phyloP scores from a whole-genome alignment of 2,113 vertebrate species.

The Synodontis membranacea region DNA sequence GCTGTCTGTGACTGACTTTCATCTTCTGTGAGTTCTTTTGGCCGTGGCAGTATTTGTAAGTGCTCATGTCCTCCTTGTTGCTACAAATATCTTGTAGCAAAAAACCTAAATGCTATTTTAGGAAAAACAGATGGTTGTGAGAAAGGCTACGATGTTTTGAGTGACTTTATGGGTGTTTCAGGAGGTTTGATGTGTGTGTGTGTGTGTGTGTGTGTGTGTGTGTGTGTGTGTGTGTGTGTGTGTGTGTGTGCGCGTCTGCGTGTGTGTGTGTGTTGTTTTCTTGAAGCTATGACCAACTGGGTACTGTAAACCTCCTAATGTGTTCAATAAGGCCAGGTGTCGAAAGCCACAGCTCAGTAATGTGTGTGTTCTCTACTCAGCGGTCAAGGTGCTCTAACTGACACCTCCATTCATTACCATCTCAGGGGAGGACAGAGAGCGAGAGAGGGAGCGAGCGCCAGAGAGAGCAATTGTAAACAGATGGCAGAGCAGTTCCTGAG shows the following conservation, averaged over 20 bases:
- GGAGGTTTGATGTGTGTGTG: neutral
- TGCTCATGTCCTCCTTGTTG: neutral
- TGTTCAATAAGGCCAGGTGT: slow-evolving; percentile 50
- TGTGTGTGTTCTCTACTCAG: slow-evolving; percentile 54
- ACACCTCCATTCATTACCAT: slow-evolving; percentile 59
- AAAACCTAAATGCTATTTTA: slow-evolving; percentile 2
- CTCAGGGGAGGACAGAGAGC: slow-evolving; percentile 53
- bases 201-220: neutral
- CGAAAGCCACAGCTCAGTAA: slow-evolving; percentile 53
- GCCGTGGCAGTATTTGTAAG: slow-evolving; percentile 17
- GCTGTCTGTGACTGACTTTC: slow-evolving; percentile 1
- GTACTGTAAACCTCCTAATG: slow-evolving; percentile 46
- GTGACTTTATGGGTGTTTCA: slow-evolving; percentile 10
- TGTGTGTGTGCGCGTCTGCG: neutral
- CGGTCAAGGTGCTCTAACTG: slow-evolving; percentile 55
- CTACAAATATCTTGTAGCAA: slow-evolving; percentile 14
- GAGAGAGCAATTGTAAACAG: slow-evolving; percentile 30
- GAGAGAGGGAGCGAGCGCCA: slow-evolving; percentile 17
- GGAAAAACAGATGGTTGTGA: slow-evolving; percentile 4
- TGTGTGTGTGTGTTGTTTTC: slow-evolving; percentile 26
- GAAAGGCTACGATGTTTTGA: neutral
- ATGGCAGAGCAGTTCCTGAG: slow-evolving; percentile 43
- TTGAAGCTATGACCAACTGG: slow-evolving; percentile 37
- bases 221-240: neutral
- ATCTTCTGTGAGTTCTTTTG: slow-evolving; percentile 16